These are phyloP conservation scores for Betta splendens DNA, from an alignment of 2,797 vertebrate genomes.

Conservation along the genomic window DNA sequence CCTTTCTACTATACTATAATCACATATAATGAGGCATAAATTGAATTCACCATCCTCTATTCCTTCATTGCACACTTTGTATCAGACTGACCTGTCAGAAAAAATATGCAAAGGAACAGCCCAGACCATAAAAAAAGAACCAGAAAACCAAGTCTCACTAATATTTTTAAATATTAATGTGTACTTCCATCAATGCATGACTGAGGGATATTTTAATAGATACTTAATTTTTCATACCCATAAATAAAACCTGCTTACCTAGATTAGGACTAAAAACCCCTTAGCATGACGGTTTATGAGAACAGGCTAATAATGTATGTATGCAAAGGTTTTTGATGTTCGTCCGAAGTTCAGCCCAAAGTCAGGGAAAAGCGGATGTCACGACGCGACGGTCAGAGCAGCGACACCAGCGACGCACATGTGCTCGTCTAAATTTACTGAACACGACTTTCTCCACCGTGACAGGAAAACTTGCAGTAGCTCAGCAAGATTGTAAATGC, in stretches of 20 bases:
- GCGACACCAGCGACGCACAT: constrained; percentile 27
- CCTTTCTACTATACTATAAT: no score
- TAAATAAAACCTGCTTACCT: constrained; percentile 84
- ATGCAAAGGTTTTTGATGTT: constrained; percentile 62
- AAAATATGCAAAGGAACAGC: constrained; percentile 78
- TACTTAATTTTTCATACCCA: constrained; percentile 83
- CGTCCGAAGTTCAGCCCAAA: constrained; percentile 38
- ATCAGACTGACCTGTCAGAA: constrained; percentile 66
- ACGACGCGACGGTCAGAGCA: neutral
- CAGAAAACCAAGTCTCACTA: constrained; percentile 81
- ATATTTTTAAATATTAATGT: constrained; percentile 85
- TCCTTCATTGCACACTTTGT: constrained; percentile 68
- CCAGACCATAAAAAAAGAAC: constrained; percentile 74
- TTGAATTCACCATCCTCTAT: no score
- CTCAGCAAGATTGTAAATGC: constrained; percentile 22
- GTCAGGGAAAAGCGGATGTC: constrained; percentile 23
- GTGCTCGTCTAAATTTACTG: constrained; percentile 40
- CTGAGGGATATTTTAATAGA: constrained; percentile 80
- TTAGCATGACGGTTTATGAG: constrained; percentile 49
- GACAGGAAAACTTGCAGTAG: constrained; percentile 13
- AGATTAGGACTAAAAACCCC: constrained; percentile 70
- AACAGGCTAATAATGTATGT: constrained; percentile 67
- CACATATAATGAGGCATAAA: no score
- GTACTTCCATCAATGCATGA: constrained; percentile 79
- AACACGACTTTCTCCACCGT: constrained; percentile 38